Base-by-base conservation (phyloP, 2,888 invertebrate species). In the Apamea crenata region DNA sequence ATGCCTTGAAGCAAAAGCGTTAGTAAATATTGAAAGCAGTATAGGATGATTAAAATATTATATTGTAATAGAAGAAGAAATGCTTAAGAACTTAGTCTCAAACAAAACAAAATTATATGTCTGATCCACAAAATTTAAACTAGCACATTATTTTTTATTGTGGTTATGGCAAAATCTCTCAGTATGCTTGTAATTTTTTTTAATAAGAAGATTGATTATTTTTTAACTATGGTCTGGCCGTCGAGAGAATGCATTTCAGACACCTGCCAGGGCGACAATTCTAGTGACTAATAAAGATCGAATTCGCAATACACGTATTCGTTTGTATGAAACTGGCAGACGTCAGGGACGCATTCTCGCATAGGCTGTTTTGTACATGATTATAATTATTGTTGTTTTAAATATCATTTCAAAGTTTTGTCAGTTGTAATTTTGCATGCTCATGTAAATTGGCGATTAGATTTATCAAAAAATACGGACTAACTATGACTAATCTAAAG, bases 1-100 rank as follows among this genome's bases (percentile, higher is more conserved):
- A 75, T 75, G 67, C 61, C 3, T 25, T 59, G 25, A 81, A 77
- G 81, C 77, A 53, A 77, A 82, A 77, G 81, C 81, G 7, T 81
- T 82, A 81, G 25, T 82, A 8, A 59, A 65, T 53, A 71, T 25
- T 61, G 18, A 53, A 81, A 81, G 81, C 82, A 82, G 50, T 29
- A 47, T 16, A 81, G 70, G 77, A 61, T 44, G 66, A 76, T 40
- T 81, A 16, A 1, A 66, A n/a, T 53, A n/a, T 47, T 36, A 14
- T 67, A 29, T 47, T 4, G 2, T 40, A n/a, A 61, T 47, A 50
- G 6, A 68, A 50, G 18, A 74, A 47, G 53, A 47, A 61, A 25
- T 53, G 16, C 12, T 14, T 66, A 18, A 68, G 67, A 78, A 65
- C 14, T 29, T 36, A 77, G 47, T 7, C 0, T 44, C 1, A 53